phyloP scores from a whole-genome alignment of 2,113 vertebrate species.

The Takifugu bimaculatus region DNA sequence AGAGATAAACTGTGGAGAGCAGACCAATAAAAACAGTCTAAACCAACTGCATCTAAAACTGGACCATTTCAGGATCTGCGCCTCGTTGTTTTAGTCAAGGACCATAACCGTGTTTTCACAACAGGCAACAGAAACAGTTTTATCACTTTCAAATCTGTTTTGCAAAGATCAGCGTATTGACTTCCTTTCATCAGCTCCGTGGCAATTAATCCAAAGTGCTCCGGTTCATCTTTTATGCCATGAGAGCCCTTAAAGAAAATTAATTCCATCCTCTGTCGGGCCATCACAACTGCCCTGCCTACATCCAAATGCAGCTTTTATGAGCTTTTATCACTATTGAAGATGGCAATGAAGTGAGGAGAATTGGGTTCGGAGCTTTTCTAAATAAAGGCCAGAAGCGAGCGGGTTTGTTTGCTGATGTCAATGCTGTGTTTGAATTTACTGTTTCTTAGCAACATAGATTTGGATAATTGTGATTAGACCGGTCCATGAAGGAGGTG shows the following conservation, averaged over 20 bases:
- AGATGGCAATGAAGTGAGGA: not conserved
- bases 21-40: not conserved
- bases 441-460: too few relatives aligned
- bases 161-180: constrained; percentile 20
- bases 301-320: not conserved
- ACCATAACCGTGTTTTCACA: not conserved
- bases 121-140: constrained; percentile 2
- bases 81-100: not conserved
- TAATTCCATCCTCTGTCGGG: constrained; percentile 13
- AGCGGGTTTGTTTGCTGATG: too few relatives aligned
- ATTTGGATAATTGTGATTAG: too few relatives aligned
- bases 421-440: too few relatives aligned
- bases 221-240: constrained; percentile 15
- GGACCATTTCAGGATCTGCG: too few relatives aligned
- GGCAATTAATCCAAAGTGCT: constrained; percentile 35
- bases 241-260: constrained; percentile 37
- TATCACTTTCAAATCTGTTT: constrained; percentile 7
- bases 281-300: constrained; percentile 4
- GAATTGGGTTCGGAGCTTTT: constrained; percentile 3
- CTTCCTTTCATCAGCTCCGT: constrained; percentile 25
- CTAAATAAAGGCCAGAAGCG: not conserved
- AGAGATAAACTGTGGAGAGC: constrained; percentile 78
- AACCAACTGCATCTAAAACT: not conserved
- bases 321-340: constrained; percentile 5
- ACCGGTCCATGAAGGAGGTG: not conserved